Percentiles rank a stretch among this genome's conserved stretches.
phyloP scores from a whole-genome alignment of 2,888 invertebrate genomes.

The Sussaba pulchella region DNA sequence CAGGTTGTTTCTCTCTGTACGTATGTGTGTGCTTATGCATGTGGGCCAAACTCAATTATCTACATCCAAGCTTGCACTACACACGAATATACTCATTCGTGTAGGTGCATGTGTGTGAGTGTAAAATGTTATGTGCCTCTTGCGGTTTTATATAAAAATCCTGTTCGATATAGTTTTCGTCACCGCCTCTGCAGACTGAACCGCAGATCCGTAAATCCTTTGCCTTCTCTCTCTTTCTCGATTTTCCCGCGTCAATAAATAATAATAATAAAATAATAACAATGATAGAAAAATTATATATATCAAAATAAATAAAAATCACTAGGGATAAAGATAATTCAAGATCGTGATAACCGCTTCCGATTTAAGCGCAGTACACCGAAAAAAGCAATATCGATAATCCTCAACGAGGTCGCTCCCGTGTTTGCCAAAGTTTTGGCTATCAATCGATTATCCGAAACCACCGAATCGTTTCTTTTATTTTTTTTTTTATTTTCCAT shows the following conservation, averaged over 20 bases:
- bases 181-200: neutral
- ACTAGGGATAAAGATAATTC: conserved; percentile 34
- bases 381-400: conserved; percentile 60
- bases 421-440: conserved; percentile 50
- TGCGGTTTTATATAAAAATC: conserved; percentile 29
- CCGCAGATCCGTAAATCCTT: conserved; percentile 1
- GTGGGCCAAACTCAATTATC: conserved; percentile 57
- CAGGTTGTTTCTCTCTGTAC: neutral
- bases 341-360: conserved; percentile 47
- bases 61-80: conserved; percentile 10
- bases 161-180: conserved; percentile 45
- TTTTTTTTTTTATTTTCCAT: conserved; percentile 4
- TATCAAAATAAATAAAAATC: neutral
- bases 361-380: conserved; percentile 33
- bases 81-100: neutral
- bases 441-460: conserved; percentile 55
- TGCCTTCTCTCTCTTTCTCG: neutral
- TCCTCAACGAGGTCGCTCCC: conserved; percentile 41
- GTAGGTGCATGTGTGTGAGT: neutral
- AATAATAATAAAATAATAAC: neutral
- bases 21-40: neutral
- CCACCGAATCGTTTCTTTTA: neutral
- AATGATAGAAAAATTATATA: too few species aligned
- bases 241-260: neutral
- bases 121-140: conserved; percentile 14